Evolutionary conservation across 1,140 invertebrate genomes (phyloP).

Genomic region (Riptortus pedestris): DNA sequence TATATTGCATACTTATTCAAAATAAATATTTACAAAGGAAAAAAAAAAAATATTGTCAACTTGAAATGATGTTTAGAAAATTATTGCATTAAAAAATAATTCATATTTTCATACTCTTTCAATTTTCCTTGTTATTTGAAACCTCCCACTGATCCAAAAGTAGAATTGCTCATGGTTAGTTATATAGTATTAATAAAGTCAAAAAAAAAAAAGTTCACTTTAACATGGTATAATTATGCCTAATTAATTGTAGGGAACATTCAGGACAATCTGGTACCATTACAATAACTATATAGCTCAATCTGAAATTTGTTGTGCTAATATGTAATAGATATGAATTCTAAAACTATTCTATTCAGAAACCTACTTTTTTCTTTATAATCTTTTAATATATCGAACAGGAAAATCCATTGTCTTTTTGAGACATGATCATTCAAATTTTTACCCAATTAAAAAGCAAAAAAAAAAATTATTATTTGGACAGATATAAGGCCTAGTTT

Average conservation of each 20-base stretch:
- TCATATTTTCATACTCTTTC: constrained; percentile 9
- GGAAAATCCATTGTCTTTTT: no score
- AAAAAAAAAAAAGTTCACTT: constrained; percentile 19
- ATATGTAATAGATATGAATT: constrained; percentile 10
- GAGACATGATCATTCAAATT: no score
- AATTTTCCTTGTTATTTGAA: background rate
- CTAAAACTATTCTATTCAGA: constrained; percentile 7
- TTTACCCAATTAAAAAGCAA: no score
- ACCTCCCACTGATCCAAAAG: background rate
- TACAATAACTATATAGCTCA: constrained; percentile 28
- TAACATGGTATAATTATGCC: constrained; percentile 26
- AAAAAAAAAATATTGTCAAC: no score
- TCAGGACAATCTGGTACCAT: constrained; percentile 28
- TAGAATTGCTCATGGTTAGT: constrained; percentile 24
- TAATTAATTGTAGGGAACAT: constrained; percentile 29
- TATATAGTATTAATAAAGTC: no score
- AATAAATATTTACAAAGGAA: no score
- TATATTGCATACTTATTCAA: constrained; percentile 5
- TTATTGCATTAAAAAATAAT: background rate
- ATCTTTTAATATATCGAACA: no score
- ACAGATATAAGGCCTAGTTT: no score
- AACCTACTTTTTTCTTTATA: background rate
- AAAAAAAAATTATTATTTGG: no score
- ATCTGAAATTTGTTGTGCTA: constrained; percentile 17
- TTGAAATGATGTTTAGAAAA: background rate